Conservation (phyloP, 2,888 invertebrate species). For the Acronicta psi region DNA sequence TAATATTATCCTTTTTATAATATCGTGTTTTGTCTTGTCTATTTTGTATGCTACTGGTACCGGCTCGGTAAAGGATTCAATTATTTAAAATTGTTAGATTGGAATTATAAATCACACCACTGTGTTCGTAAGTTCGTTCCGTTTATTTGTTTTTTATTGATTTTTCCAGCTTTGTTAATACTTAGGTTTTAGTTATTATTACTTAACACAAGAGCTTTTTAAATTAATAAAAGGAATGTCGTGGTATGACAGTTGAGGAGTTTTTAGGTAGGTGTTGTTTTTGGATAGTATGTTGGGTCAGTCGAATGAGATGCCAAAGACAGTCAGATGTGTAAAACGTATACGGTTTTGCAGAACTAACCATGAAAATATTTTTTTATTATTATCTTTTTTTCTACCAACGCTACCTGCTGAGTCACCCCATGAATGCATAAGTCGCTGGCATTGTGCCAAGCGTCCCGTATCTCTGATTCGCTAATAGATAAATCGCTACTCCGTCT, state of each 20-base stretch:
- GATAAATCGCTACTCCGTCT: conserved; percentile 68
- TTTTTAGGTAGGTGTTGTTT: no score
- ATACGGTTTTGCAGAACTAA: no score
- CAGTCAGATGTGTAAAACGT: no score
- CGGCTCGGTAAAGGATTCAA: neutral
- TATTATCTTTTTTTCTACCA: conserved; percentile 32
- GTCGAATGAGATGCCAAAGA: no score
- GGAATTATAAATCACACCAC: conserved; percentile 1
- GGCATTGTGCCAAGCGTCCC: conserved; percentile 65
- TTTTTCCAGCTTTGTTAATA: no score
- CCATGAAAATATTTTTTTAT: conserved; percentile 2
- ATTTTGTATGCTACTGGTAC: conserved; percentile 31
- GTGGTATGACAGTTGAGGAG: no score
- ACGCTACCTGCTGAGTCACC: conserved; percentile 60
- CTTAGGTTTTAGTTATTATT: no score
- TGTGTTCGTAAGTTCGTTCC: neutral
- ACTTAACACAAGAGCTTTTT: no score
- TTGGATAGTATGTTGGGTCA: no score
- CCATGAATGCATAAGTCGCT: conserved; percentile 66
- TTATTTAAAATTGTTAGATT: conserved; percentile 12
- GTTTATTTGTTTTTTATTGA: no score
- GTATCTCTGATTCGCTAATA: conserved; percentile 75
- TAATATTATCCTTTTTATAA: conserved; percentile 45
- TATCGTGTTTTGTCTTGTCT: conserved; percentile 33
- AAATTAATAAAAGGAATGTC: no score